phyloP scores from a whole-genome alignment of 2,797 vertebrate genomes.

The Perodicticus potto region DNA sequence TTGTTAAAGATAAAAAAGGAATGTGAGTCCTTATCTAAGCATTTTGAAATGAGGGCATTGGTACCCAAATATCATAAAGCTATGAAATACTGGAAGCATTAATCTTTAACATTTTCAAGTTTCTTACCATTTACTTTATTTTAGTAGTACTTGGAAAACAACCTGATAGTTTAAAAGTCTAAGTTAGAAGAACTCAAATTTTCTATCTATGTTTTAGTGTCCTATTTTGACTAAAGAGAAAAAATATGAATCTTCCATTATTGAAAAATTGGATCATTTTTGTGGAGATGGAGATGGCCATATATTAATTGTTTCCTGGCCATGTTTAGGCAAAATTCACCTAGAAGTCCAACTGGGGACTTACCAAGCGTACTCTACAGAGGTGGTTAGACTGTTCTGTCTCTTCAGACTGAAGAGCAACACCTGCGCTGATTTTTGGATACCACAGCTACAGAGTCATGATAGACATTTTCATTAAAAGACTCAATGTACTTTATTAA shows the following conservation, averaged over 20 bases:
- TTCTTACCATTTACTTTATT: conserved; percentile 56
- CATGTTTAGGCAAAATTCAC: not conserved
- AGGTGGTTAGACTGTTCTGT: not conserved
- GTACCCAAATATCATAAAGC: conserved; percentile 54
- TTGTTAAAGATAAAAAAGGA: conserved; percentile 62
- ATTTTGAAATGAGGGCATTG: conserved; percentile 22
- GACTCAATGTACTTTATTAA: not conserved
- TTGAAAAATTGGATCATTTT: not conserved
- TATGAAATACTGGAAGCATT: conserved; percentile 59
- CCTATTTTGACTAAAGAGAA: not conserved
- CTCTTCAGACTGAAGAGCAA: not conserved
- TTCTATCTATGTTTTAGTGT: conserved; percentile 10
- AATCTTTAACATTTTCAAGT: conserved; percentile 45
- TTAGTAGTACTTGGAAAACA: conserved; percentile 58
- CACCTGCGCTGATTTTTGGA: not conserved
- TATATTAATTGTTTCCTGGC: not conserved
- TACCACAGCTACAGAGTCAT: not conserved
- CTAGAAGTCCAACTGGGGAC: not conserved
- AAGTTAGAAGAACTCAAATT: conserved; percentile 49
- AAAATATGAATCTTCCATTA: not conserved
- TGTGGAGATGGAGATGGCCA: not conserved
- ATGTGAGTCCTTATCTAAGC: conserved; percentile 64
- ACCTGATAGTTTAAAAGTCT: conserved; percentile 36
- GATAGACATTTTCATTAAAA: not conserved
- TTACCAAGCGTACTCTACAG: not conserved